Evolutionary conservation across 2,797 vertebrate genomes (phyloP).

Genomic region (Gymnocypris eckloni): DNA sequence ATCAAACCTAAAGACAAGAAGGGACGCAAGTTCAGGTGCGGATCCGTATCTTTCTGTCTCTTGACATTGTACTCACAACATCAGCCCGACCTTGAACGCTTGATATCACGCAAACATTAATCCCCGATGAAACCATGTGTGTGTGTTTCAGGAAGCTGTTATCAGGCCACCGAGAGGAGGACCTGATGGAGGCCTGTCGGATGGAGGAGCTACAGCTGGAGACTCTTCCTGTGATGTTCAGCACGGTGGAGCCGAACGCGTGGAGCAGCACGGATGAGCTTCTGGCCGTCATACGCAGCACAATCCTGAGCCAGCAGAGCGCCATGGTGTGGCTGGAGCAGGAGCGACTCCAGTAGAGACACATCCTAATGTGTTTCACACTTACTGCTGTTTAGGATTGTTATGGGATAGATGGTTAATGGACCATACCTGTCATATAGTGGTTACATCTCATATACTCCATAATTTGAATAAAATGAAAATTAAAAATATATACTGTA

Average conservation of each 20-base stretch:
- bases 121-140: neutral
- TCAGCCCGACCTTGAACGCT: neutral
- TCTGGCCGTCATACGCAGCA: slow-evolving; percentile 68
- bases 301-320: slow-evolving; percentile 76
- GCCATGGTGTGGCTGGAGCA: slow-evolving; percentile 78
- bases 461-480: neutral
- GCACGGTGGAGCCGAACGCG: slow-evolving; percentile 72
- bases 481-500: too few relatives aligned
- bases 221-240: slow-evolving; percentile 74
- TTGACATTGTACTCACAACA: neutral
- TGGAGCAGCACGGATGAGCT: slow-evolving; percentile 81
- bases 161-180: slow-evolving; percentile 69
- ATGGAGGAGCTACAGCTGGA: slow-evolving; percentile 80
- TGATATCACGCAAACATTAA: neutral
- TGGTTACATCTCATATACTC: neutral
- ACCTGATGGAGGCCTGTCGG: slow-evolving; percentile 75
- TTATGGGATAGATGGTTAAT: neutral
- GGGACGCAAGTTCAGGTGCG: slow-evolving; percentile 77
- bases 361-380: neutral
- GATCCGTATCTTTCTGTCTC: neutral
- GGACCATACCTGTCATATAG: neutral
- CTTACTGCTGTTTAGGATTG: neutral
- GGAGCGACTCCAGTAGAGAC: slow-evolving; percentile 68
- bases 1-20: slow-evolving; percentile 81
- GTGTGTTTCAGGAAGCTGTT: slow-evolving; percentile 76